A percentile compares a stretch with the other conserved stretches of the same genome.
Conservation (phyloP, 1,140 invertebrate genomes). For the Drosophila subobscura region DNA sequence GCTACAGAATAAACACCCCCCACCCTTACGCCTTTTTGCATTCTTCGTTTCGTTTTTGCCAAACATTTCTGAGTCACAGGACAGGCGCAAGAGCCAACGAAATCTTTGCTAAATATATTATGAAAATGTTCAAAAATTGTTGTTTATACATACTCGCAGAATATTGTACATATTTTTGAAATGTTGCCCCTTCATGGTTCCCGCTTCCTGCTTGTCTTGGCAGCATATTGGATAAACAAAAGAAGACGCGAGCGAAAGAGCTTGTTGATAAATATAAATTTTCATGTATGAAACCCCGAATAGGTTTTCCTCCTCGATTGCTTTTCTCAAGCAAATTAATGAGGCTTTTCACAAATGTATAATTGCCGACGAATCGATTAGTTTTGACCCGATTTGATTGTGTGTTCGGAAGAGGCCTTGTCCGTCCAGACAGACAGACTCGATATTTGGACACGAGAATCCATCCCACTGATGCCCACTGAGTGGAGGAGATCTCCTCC, state of each 20-base stretch:
- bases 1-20: not conserved
- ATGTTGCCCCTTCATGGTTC: not conserved
- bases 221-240: slow-evolving; percentile 65
- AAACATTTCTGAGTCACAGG: slow-evolving; percentile 44
- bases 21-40: slow-evolving; percentile 24
- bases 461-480: slow-evolving; percentile 7
- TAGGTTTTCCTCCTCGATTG: slow-evolving; percentile 3
- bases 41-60: not conserved
- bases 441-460: slow-evolving; percentile 25
- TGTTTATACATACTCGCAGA: slow-evolving; percentile 51
- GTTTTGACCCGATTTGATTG: slow-evolving; percentile 42
- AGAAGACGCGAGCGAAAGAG: slow-evolving; percentile 20
- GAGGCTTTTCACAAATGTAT: slow-evolving; percentile 50
- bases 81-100: slow-evolving; percentile 3
- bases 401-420: slow-evolving; percentile 22
- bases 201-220: slow-evolving; percentile 45
- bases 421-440: slow-evolving; percentile 1
- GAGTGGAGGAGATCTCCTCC: slow-evolving; percentile 25
- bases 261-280: slow-evolving; percentile 25
- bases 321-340: slow-evolving; percentile 48
- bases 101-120: slow-evolving; percentile 50
- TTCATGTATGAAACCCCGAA: slow-evolving; percentile 30
- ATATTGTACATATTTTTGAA: slow-evolving; percentile 35
- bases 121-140: slow-evolving; percentile 38
- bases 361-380: slow-evolving; percentile 55